Percentiles rank a stretch among this genome's conserved stretches.
These are phyloP conservation scores for Ageneiosus marmoratus DNA, from an alignment of 2,113 vertebrate species.

Conservation along the genomic window DNA sequence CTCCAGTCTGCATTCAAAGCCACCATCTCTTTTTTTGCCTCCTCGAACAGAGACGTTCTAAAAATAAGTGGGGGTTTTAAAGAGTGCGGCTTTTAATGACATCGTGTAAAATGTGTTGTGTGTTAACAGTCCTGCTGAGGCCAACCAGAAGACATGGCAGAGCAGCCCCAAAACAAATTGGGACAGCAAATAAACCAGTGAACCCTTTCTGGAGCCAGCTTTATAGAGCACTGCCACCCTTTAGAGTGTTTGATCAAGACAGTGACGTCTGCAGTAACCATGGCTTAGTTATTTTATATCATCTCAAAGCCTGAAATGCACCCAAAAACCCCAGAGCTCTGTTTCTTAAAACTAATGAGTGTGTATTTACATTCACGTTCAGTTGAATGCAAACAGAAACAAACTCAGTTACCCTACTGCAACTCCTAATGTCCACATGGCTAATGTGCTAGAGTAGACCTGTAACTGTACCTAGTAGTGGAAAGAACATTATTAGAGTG, in stretches of 20 bases:
- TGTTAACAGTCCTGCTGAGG: conserved; percentile 75
- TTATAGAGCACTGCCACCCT: conserved; percentile 50
- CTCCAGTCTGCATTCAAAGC: conserved; percentile 57
- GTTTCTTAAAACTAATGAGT: not conserved
- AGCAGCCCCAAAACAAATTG: conserved; percentile 72
- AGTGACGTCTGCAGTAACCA: conserved; percentile 49
- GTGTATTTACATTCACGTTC: not conserved
- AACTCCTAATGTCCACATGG: not conserved
- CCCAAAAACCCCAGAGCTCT: conserved; percentile 4
- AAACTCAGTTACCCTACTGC: not conserved
- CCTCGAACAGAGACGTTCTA: conserved; percentile 65
- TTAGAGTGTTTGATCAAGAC: conserved; percentile 58
- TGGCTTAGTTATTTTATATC: conserved; percentile 37
- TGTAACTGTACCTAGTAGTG: conserved; percentile 51
- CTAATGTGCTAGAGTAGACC: not conserved
- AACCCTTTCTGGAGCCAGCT: conserved; percentile 48
- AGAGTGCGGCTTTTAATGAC: conserved; percentile 78
- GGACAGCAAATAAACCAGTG: conserved; percentile 67
- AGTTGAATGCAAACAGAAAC: not conserved
- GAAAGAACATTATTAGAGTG: conserved; percentile 49
- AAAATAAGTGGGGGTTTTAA: conserved; percentile 73
- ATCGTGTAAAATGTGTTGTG: conserved; percentile 72
- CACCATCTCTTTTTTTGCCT: conserved; percentile 55
- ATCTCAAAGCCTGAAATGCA: conserved; percentile 10
- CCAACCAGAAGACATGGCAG: conserved; percentile 69